Conservation (phyloP, 2,797 vertebrate genomes). For the Rhynchonycteris naso region DNA sequence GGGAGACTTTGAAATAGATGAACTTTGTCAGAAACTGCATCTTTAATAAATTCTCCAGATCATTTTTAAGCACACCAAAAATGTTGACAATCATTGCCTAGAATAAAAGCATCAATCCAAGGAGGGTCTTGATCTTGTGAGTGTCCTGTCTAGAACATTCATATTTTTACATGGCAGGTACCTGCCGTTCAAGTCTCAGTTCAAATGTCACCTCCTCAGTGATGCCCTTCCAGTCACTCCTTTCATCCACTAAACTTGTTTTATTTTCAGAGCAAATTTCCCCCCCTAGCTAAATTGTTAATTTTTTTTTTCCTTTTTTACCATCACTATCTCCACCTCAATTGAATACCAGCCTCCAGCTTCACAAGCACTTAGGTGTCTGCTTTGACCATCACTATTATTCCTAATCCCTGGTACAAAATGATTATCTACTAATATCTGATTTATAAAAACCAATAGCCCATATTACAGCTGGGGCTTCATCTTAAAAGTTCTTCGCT, state of each 20-base stretch:
- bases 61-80: not conserved
- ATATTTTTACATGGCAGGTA: not conserved
- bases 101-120: not conserved
- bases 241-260: not conserved
- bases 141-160: not conserved
- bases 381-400: not conserved
- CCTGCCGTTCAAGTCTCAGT: not conserved
- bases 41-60: constrained; percentile 4
- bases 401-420: not conserved
- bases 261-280: not conserved
- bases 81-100: not conserved
- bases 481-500: constrained; percentile 1
- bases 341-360: not conserved
- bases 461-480: not conserved
- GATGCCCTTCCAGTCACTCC: not conserved
- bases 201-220: constrained; percentile 15
- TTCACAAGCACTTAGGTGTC: not conserved
- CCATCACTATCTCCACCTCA: not conserved
- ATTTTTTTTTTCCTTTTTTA: not conserved
- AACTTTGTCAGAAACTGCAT: not conserved
- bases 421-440: not conserved
- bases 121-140: not conserved
- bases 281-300: not conserved
- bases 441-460: not conserved
- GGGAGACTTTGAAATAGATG: not conserved